A percentile compares a stretch with the other conserved stretches of the same genome.
Conservation (phyloP, 2,888 invertebrate genomes). For the Panzeria rudis region DNA sequence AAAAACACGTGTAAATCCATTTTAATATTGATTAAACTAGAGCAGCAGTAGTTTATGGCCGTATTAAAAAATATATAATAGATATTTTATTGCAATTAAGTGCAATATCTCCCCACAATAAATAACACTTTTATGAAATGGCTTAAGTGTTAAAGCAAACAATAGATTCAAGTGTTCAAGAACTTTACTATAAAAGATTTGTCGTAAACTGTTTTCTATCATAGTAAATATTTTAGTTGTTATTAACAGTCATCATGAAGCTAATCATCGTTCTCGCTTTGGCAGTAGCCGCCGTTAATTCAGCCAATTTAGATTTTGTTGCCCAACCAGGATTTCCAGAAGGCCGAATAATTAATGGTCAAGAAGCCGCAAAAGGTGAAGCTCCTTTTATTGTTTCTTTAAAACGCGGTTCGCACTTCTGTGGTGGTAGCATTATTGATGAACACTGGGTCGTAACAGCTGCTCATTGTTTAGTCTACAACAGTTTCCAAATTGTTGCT, state of each 20-base stretch:
- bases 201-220: neutral
- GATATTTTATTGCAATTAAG: constrained; percentile 15
- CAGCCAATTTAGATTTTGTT: constrained; percentile 73
- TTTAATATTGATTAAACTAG: neutral
- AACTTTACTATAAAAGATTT: constrained; percentile 71
- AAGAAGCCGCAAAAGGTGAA: constrained; percentile 79
- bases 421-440: constrained; percentile 83
- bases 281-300: constrained; percentile 74
- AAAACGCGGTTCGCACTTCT: constrained; percentile 77
- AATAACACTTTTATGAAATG: constrained; percentile 1
- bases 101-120: constrained; percentile 8
- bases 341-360: constrained; percentile 81
- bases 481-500: constrained; percentile 78
- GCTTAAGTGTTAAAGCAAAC: constrained; percentile 19
- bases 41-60: neutral
- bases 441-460: constrained; percentile 81
- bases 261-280: constrained; percentile 76
- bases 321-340: constrained; percentile 76
- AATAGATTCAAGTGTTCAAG: neutral
- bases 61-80: constrained; percentile 3
- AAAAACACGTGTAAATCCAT: neutral
- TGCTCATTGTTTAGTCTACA: constrained; percentile 78
- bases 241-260: constrained; percentile 75
- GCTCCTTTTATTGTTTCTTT: constrained; percentile 84
- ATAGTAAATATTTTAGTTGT: constrained; percentile 38